Percentiles rank a stretch among this genome's conserved stretches.
phyloP scores from a whole-genome alignment of 2,113 vertebrate genomes.

The Panurus biarmicus region DNA sequence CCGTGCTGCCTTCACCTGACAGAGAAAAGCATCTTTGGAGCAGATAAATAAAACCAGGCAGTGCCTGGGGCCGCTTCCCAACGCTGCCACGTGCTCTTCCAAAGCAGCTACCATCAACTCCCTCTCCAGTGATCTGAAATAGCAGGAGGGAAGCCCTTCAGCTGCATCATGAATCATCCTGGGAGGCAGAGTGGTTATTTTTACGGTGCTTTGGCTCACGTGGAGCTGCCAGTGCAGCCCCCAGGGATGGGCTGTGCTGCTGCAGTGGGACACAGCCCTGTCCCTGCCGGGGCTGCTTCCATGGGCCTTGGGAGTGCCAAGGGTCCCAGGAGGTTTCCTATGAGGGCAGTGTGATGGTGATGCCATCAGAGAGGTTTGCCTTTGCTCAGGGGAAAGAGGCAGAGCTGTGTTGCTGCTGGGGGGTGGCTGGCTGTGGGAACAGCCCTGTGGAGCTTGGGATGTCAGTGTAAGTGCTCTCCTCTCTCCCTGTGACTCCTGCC shows the following conservation, averaged over 20 bases:
- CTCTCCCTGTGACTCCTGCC: not conserved
- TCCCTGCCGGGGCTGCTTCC: not conserved
- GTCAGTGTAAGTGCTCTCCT: accelerated
- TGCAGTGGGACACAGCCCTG: accelerated
- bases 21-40: not conserved
- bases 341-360: not conserved
- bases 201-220: not conserved
- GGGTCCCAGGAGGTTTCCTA: not conserved
- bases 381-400: not conserved
- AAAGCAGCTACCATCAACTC: not conserved
- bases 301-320: accelerated
- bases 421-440: not conserved
- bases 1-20: accelerated
- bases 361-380: not conserved
- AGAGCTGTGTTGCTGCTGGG: not conserved
- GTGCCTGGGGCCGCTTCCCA: accelerated
- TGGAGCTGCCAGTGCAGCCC: not conserved
- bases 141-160: conserved; percentile 44
- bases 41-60: not conserved
- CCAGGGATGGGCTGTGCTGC: not conserved
- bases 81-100: not conserved
- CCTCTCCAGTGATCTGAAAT: not conserved
- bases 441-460: not conserved
- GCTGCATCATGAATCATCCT: conserved; percentile 22
- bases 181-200: conserved; percentile 22